These are phyloP conservation scores for Microctonus hyperodae DNA, from an alignment of 2,888 invertebrate genomes.

Conservation along the genomic window DNA sequence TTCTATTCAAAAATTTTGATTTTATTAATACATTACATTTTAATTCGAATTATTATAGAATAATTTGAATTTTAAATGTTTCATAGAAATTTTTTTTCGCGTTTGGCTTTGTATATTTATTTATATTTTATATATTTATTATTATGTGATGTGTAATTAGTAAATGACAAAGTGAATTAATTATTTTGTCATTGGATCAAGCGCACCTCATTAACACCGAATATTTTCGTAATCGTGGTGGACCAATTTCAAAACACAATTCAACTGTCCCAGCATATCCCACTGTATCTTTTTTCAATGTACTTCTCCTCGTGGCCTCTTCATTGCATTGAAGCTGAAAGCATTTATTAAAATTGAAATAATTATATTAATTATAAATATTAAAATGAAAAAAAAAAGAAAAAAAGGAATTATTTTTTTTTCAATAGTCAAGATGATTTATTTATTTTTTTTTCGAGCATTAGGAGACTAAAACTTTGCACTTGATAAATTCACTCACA, in stretches of 20 bases:
- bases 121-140: neutral
- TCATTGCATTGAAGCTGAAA: conserved; percentile 74
- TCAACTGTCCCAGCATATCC: conserved; percentile 87
- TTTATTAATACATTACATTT: no score
- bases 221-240: conserved; percentile 69
- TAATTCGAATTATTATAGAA: no score
- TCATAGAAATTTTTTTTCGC: no score
- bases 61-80: no score
- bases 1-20: no score
- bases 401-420: no score
- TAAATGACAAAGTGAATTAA: conserved; percentile 13
- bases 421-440: neutral
- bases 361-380: neutral
- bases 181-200: conserved; percentile 1
- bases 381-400: neutral
- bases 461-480: conserved; percentile 29
- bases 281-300: conserved; percentile 63
- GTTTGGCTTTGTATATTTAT: neutral
- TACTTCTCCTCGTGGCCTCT: conserved; percentile 69
- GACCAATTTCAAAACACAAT: conserved; percentile 80
- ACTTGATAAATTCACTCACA: neutral
- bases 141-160: conserved; percentile 9
- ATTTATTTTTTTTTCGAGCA: conserved; percentile 14
- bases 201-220: conserved; percentile 70
- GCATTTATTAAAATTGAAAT: conserved; percentile 1